phyloP scores from a whole-genome alignment of 2,888 invertebrate genomes.

The Hyalella azteca region DNA sequence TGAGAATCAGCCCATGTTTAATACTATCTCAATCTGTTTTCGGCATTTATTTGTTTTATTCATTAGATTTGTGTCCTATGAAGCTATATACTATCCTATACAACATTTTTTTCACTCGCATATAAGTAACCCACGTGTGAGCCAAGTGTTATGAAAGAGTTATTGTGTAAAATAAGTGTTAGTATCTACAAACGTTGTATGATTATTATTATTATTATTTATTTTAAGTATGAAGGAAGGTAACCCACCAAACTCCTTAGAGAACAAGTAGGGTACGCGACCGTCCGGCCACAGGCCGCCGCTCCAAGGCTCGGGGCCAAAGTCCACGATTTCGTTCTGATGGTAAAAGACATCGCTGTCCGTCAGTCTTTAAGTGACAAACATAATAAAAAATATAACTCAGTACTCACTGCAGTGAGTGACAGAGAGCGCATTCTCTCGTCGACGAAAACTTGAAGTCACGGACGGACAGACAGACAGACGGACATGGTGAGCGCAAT shows the following conservation, averaged over 20 bases:
- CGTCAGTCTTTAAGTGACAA: too few relatives aligned
- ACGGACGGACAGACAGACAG: too few relatives aligned
- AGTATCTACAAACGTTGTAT: neutral
- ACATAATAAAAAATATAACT: too few relatives aligned
- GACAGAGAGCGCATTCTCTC: too few relatives aligned
- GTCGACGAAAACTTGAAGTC: too few relatives aligned
- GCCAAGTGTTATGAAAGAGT: neutral
- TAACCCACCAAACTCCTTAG: slow-evolving; percentile 49
- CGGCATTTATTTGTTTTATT: too few relatives aligned
- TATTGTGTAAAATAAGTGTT: neutral
- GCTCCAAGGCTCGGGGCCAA: neutral
- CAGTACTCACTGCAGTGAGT: too few relatives aligned
- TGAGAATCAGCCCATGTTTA: too few relatives aligned
- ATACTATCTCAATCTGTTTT: too few relatives aligned
- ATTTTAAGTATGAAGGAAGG: neutral
- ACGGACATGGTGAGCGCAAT: too few relatives aligned
- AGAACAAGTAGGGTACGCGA: slow-evolving; percentile 51
- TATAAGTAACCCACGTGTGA: neutral
- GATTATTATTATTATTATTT: neutral
- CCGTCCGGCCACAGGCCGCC: slow-evolving; percentile 46
- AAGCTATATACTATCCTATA: too few relatives aligned
- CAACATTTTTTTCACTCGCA: neutral
- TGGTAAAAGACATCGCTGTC: neutral
- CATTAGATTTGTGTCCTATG: too few relatives aligned
- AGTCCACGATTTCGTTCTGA: slow-evolving; percentile 3